Evolutionary conservation across 1,140 invertebrate species (phyloP), one percentile per base, ranked within the genome.

Genomic region (Ostrea edulis): DNA sequence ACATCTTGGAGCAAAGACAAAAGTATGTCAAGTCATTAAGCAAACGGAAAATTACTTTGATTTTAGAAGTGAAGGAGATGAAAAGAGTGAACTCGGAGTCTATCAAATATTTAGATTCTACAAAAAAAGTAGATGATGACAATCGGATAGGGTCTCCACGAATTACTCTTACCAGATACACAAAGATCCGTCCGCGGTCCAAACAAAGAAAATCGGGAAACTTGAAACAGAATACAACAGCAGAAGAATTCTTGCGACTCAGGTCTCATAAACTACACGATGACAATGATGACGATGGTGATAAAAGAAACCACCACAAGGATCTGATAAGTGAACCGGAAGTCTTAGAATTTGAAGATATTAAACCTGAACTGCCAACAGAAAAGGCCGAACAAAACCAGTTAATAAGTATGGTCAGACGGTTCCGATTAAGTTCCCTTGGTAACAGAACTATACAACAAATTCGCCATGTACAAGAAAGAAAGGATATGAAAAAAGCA

Each of bases 11-110:
- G 11, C 84, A 68, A 68, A 85, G 44, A 14, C 84, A 68, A 20
- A 62, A 85, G 58, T 85, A 51, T 35, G 29, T 77, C 14, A 77
- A 77, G 14, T 77, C 68, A 14, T 77, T 77, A 25, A 77, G 68
- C 25, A 77, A 77, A 77, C 68, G 68, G 12, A 77, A 77, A 77
- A 35, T 77, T 14, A 25, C 68, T 12, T 14, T 77, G 8, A 29
- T 77, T 29, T 25, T 77, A 5, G 68, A 77, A 35, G 25, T 77
- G 68, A 77, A 77, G 25, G 68, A 77, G 25, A 77, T 77, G 68
- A 77, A 77, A 35, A 25, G 68, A 77, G 68, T 77, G 25, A 77
- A 77, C 11, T 35, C 68, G 12, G 68, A 77, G 12, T 77, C 68
- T 35, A 9, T 77, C 22, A 0, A 25, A 77, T 12, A 14, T 77